phyloP scores from a whole-genome alignment of 92 coral and sea anemone species.

The Phenganax stokvisi region DNA sequence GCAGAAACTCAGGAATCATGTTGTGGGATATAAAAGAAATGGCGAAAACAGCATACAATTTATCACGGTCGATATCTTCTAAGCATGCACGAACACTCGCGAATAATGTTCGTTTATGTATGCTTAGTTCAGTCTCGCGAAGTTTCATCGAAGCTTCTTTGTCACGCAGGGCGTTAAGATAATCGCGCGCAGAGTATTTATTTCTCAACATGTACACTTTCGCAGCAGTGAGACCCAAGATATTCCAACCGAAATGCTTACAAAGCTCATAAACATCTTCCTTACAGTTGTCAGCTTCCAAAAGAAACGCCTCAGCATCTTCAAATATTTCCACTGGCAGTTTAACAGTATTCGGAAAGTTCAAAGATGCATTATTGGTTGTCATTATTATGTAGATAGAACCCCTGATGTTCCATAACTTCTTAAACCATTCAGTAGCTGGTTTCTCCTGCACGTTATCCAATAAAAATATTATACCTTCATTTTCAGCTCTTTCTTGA shows the following conservation, averaged over 20 bases:
- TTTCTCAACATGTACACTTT: neutral
- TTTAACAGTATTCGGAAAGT: neutral
- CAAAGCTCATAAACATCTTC: slow-evolving; percentile 23
- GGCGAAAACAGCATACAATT: slow-evolving; percentile 10
- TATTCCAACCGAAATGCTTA: slow-evolving; percentile 25
- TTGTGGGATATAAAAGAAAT: slow-evolving; percentile 4
- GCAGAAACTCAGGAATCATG: slow-evolving; percentile 27
- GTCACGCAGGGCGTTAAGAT: slow-evolving; percentile 18
- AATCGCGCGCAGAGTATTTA: neutral
- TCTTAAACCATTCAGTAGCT: neutral
- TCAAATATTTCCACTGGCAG: slow-evolving; percentile 8
- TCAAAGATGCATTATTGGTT: slow-evolving; percentile 18
- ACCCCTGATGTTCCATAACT: slow-evolving; percentile 17
- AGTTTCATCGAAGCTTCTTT: slow-evolving; percentile 9
- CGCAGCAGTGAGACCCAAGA: slow-evolving; percentile 17
- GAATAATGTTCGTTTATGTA: neutral
- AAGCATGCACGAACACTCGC: slow-evolving; percentile 21
- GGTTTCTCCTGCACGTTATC: slow-evolving; percentile 17
- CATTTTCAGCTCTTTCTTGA: slow-evolving; percentile 4
- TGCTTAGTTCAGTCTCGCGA: slow-evolving; percentile 2
- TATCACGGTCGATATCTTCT: slow-evolving; percentile 12
- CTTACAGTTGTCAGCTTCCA: neutral
- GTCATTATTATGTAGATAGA: slow-evolving; percentile 15
- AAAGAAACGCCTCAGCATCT: slow-evolving; percentile 12
- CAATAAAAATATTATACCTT: slow-evolving; percentile 20